These are phyloP conservation scores for Scarus forsteni DNA, from an alignment of 2,797 vertebrate species.

Conservation along the genomic window DNA sequence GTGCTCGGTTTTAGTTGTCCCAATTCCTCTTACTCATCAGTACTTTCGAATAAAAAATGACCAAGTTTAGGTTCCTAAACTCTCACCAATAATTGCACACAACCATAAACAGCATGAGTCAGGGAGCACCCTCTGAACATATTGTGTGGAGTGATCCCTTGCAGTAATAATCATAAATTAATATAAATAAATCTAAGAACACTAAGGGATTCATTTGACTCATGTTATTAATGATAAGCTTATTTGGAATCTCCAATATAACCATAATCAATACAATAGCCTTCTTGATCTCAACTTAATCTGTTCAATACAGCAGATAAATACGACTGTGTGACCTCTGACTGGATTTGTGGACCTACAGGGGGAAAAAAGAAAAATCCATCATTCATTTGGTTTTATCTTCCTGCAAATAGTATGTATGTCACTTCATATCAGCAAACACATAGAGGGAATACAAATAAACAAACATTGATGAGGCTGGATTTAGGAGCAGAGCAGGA, in stretches of 20 bases:
- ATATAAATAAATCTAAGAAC: constrained; percentile 12
- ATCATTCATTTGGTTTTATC: constrained; percentile 34
- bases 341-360: not conserved
- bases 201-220: constrained; percentile 1
- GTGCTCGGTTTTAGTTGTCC: too few relatives aligned
- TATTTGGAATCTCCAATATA: not conserved
- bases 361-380: constrained; percentile 5
- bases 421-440: constrained; percentile 51
- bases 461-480: constrained; percentile 32
- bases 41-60: too few relatives aligned
- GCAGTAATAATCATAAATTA: constrained; percentile 7
- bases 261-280: constrained; percentile 17
- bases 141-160: too few relatives aligned
- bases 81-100: too few relatives aligned
- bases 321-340: constrained; percentile 9
- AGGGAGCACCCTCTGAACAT: too few relatives aligned
- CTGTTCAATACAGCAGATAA: not conserved
- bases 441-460: constrained; percentile 33
- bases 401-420: constrained; percentile 43
- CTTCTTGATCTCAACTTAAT: constrained; percentile 13
- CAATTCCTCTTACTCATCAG: too few relatives aligned
- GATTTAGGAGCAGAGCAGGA: constrained; percentile 21
- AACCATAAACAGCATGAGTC: too few relatives aligned
- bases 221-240: constrained; percentile 10
- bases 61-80: too few relatives aligned